phyloP scores from a whole-genome alignment of 1,140 invertebrate genomes.

The Pseudomyrmex sp. region DNA sequence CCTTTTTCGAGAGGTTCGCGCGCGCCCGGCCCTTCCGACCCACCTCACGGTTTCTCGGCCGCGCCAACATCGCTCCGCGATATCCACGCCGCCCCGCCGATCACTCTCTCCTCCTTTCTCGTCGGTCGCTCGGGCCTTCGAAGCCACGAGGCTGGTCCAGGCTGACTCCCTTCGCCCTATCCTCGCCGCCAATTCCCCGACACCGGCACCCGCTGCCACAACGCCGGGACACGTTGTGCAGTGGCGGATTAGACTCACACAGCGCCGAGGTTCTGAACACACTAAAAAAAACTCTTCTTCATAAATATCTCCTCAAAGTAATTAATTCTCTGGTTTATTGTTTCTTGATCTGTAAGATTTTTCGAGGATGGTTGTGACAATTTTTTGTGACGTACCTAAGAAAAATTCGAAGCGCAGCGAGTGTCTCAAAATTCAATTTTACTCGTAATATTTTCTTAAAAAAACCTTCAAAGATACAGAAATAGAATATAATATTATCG shows the following conservation, averaged over 20 bases:
- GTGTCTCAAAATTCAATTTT: too few species aligned
- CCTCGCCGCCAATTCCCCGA: constrained; percentile 44
- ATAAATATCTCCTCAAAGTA: too few species aligned
- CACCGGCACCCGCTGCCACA: constrained; percentile 28
- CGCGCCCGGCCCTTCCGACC: constrained; percentile 71
- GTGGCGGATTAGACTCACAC: constrained; percentile 29
- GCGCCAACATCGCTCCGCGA: constrained; percentile 14
- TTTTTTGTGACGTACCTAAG: too few species aligned
- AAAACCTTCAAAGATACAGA: too few species aligned
- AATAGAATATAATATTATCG: too few species aligned
- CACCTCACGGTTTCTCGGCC: constrained; percentile 63
- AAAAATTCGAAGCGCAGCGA: too few species aligned
- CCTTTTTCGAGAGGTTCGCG: constrained; percentile 77
- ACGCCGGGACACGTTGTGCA: constrained; percentile 23
- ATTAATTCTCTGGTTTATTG: too few species aligned
- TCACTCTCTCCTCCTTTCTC: constrained; percentile 70
- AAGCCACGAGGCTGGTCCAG: constrained; percentile 43
- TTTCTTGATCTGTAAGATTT: too few species aligned
- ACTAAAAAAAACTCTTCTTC: background rate
- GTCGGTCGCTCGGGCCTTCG: constrained; percentile 61
- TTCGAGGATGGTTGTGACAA: too few species aligned
- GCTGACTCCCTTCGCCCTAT: constrained; percentile 44
- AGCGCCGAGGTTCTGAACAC: background rate
- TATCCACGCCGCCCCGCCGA: constrained; percentile 59
- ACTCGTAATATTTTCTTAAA: too few species aligned